Evolutionary conservation across 1,140 invertebrate species (phyloP), one percentile per base, ranked within the genome.

Genomic region (Diorhabda carinulata): DNA sequence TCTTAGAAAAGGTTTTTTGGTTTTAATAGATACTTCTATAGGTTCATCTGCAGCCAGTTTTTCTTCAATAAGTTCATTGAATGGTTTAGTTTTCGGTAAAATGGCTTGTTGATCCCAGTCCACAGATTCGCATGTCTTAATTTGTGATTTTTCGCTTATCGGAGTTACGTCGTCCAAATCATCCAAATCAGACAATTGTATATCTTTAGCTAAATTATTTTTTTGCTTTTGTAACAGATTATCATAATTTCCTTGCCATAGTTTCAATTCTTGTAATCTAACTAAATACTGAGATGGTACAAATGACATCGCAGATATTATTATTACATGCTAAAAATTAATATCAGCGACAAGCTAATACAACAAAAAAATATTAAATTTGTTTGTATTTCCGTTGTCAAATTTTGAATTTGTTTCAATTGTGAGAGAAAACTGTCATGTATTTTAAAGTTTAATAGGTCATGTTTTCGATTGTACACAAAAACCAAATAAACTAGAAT

Each of bases 1-100:
- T 68, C 69, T 76, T 45, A 81, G 70, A 74, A 76, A 81, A 3
- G 77, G 76, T 60, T 68, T 65, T 67, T 80, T 81, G 0, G 73
- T 74, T 66, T 78, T 77, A 43, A 45, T 61, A 3, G 59, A 43
- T 9, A 69, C 44, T 60, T 44, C 10, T 7, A 71, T 8, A 5
- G 66, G 66, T 3, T 43, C 43, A 58, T 76, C 70, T 57, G 73
- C 61, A 1, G 68, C 67, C 5, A 75, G 58, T 67, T 76, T 74
- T 44, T 74, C 74, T 61, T 76, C 73, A 3, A 76, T 43, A 5
- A 74, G 62, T 66, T 76, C 58, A 41, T 73, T 64, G 61, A 77
- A 74, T n/a, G 66, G 57, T 66, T 76, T 76, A 8, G 59, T 40
- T 43, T 72, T 72, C 4, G 72, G 61, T 57, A 77, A 72, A 8